Percentiles rank a stretch among this genome's conserved stretches.
Conservation (phyloP, 2,888 invertebrate species). For the Drosophila diplacantha region DNA sequence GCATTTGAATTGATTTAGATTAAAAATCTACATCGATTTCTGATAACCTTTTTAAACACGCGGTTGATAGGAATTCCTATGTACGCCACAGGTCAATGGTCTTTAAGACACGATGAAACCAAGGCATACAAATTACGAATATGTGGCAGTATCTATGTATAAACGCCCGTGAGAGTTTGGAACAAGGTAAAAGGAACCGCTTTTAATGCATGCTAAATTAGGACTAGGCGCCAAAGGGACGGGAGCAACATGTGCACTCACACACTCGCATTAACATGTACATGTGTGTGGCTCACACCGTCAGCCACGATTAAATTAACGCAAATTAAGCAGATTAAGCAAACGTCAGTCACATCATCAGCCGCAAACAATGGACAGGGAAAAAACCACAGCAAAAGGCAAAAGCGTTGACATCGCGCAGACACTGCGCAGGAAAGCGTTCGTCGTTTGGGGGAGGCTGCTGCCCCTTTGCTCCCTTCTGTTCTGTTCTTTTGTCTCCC, state of each 20-base stretch:
- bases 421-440: conserved; percentile 39
- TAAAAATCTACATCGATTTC: not conserved
- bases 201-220: conserved; percentile 21
- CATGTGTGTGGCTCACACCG: conserved; percentile 17
- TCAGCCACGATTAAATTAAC: conserved; percentile 60
- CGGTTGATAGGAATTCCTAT: no score
- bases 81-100: conserved; percentile 4
- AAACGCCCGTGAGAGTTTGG: not conserved
- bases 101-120: not conserved
- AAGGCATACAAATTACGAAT: conserved; percentile 2
- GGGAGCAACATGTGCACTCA: conserved; percentile 42
- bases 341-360: conserved; percentile 63
- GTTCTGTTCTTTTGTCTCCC: not conserved
- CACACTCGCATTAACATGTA: conserved; percentile 5
- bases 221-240: conserved; percentile 37
- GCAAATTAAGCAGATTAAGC: conserved; percentile 57
- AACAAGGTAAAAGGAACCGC: not conserved
- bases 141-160: not conserved
- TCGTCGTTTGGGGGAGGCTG: conserved; percentile 23
- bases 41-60: not conserved
- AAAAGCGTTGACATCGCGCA: conserved; percentile 54
- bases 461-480: conserved; percentile 3
- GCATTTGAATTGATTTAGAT: no score
- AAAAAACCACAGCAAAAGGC: conserved; percentile 54
- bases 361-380: conserved; percentile 44